A percentile compares a stretch with the other conserved stretches of the same genome.
phyloP scores from a whole-genome alignment of 2,113 vertebrate genomes.

The Rattus norvegicus region GRCr8 NC_086019.1:131041001-131041500 shows the following conservation, averaged over 20 bases:
- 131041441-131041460: not conserved
- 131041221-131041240: not conserved
- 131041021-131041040: conserved; percentile 78
- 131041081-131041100: conserved; percentile 67
- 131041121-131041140: conserved; percentile 57
- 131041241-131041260: conserved; percentile 40
- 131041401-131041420: not conserved
- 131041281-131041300: not conserved
- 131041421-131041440: not conserved
- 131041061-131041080: conserved; percentile 69
- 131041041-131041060: conserved; percentile 66
- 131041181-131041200: not conserved
- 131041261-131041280: not conserved
- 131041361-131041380: conserved; percentile 18
- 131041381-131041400: not conserved
- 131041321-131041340: conserved; percentile 3
- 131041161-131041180: not conserved
- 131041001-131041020: conserved; percentile 71
- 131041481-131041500: conserved; percentile 42
- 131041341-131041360: not conserved
- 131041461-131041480: not conserved
- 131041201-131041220: no score
- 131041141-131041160: not conserved
- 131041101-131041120: conserved; percentile 55
- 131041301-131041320: not conserved